phyloP scores from a whole-genome alignment of 92 coral and sea anemone species.

The Bergia sp. region DNA sequence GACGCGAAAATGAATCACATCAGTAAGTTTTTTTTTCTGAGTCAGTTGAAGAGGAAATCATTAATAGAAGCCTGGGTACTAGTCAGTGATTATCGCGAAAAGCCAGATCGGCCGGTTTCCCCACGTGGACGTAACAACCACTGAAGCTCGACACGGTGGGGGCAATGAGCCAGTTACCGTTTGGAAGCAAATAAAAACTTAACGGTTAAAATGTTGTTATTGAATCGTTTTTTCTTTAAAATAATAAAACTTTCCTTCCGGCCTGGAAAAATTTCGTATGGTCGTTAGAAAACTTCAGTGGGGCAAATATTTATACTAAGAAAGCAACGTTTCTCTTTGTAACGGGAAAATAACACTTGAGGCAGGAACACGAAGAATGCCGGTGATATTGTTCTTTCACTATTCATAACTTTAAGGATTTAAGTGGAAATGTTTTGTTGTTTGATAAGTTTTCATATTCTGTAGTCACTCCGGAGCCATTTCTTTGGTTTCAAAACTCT shows the following conservation, averaged over 20 bases:
- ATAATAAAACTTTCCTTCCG: neutral
- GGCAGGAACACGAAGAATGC: conserved; percentile 19
- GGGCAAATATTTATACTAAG: neutral
- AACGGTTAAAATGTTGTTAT: neutral
- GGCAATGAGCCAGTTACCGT: neutral
- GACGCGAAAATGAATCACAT: no score
- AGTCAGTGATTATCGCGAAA: no score
- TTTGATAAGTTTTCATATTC: neutral
- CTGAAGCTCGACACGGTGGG: neutral
- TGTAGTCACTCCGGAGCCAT: conserved; percentile 7
- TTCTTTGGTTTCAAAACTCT: neutral
- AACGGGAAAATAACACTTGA: neutral
- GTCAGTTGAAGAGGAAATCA: no score
- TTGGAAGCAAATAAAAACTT: neutral
- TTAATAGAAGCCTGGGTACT: neutral
- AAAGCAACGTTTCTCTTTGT: neutral
- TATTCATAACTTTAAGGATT: neutral
- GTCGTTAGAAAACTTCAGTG: no score
- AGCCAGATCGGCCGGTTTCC: no score
- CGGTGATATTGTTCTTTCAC: neutral
- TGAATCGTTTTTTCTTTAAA: neutral
- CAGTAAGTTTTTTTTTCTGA: no score
- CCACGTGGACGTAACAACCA: neutral
- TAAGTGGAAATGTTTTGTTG: neutral
- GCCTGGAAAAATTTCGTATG: no score